Conservation (phyloP, 2,797 vertebrate species). For the Propithecus deckenii region DNA sequence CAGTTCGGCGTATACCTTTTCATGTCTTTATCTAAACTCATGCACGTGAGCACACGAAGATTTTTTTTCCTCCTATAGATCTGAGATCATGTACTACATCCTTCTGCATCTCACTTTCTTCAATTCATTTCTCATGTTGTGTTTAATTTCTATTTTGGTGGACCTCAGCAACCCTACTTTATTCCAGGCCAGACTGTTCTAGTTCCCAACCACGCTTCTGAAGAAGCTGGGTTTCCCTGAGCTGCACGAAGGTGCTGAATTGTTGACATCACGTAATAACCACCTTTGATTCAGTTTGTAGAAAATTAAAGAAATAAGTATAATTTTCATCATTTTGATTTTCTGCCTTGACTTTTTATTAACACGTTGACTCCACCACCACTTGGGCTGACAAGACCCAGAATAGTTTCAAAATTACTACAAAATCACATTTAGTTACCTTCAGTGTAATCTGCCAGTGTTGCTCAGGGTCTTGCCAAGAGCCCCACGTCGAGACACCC, state of each 20-base stretch:
- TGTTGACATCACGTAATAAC: not conserved
- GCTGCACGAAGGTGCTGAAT: not conserved
- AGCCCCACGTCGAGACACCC: not conserved
- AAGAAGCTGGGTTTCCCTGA: not conserved
- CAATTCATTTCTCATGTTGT: not conserved
- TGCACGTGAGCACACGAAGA: rapidly evolving
- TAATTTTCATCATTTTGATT: not conserved
- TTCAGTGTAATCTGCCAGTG: not conserved
- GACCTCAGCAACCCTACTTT: not conserved
- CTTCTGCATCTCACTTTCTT: not conserved
- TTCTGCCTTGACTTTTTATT: not conserved
- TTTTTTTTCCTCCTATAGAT: not conserved
- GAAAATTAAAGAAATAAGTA: not conserved
- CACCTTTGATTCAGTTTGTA: not conserved
- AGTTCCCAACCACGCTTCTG: not conserved
- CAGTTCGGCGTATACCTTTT: not conserved
- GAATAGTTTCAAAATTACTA: not conserved
- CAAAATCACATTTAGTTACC: not conserved
- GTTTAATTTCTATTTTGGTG: not conserved
- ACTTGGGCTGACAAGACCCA: not conserved
- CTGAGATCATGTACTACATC: not conserved
- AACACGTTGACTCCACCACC: not conserved
- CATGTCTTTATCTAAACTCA: not conserved
- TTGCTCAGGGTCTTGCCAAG: not conserved
- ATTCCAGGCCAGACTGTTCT: not conserved